phyloP scores from a whole-genome alignment of 2,113 vertebrate genomes.

The Vimba vimba region DNA sequence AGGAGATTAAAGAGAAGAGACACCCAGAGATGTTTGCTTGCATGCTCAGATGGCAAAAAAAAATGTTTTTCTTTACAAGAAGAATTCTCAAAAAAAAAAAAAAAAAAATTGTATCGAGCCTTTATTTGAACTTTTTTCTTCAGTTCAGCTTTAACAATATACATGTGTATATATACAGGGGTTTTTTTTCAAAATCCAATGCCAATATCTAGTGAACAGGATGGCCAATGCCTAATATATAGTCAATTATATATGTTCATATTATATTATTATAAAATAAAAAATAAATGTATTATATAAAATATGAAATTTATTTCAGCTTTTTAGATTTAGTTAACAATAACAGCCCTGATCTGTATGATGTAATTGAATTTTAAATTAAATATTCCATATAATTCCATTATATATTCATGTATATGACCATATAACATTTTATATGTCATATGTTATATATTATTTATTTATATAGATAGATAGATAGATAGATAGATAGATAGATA shows the following conservation, averaged over 20 bases:
- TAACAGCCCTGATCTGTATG: too few species aligned
- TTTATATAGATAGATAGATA: too few species aligned
- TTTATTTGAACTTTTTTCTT: background rate
- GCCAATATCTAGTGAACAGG: background rate
- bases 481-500: too few species aligned
- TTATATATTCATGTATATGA: background rate
- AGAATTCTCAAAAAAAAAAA: too few species aligned
- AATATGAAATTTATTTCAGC: background rate
- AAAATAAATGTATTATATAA: background rate
- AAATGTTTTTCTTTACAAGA: too few species aligned
- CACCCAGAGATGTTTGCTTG: conserved; percentile 4
- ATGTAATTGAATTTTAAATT: too few species aligned
- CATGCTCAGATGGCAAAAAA: background rate
- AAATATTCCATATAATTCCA: background rate
- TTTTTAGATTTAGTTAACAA: too few species aligned
- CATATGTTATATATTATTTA: too few species aligned
- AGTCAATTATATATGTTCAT: background rate
- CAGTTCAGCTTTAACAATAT: too few species aligned
- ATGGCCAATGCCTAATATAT: too few species aligned
- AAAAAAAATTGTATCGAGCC: background rate
- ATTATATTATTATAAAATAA: background rate
- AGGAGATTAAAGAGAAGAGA: conserved; percentile 49
- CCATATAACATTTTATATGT: background rate
- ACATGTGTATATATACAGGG: background rate
- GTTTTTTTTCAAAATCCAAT: background rate